Evolutionary conservation across 2,797 vertebrate genomes (phyloP).

Genomic region (Ambastaia sidthimunki): DNA sequence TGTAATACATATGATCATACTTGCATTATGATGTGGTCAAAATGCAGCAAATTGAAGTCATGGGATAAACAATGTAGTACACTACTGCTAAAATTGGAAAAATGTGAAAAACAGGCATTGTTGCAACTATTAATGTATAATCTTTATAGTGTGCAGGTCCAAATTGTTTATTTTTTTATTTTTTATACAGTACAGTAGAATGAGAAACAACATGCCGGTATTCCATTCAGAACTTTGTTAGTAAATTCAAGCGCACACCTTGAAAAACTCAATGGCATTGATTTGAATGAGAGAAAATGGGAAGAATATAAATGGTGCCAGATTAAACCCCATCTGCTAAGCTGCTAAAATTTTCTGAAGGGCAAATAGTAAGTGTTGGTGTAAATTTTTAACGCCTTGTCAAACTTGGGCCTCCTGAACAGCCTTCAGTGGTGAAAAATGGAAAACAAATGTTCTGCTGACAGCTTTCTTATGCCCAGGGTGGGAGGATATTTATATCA

Average conservation of each 20-base stretch:
- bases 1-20: no score
- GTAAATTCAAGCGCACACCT: conserved; percentile 17
- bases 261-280: conserved; percentile 46
- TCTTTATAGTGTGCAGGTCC: no score
- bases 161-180: no score
- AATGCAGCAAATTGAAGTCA: background rate
- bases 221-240: background rate
- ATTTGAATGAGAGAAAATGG: conserved; percentile 69
- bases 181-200: background rate
- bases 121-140: no score
- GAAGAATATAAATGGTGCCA: conserved; percentile 62
- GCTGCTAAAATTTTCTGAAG: conserved; percentile 75
- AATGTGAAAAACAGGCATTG: no score
- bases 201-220: background rate
- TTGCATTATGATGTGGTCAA: no score
- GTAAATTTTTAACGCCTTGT: conserved; percentile 80
- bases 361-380: conserved; percentile 79
- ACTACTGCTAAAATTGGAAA: background rate
- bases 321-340: conserved; percentile 79
- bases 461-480: conserved; percentile 97
- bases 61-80: background rate
- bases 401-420: conserved; percentile 75
- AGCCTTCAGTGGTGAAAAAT: conserved; percentile 97
- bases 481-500: conserved; percentile 88
- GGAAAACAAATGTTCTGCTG: conserved; percentile 97